Evolutionary conservation across 2,113 vertebrate species (phyloP).

Genomic region (Bubo bubo): DNA sequence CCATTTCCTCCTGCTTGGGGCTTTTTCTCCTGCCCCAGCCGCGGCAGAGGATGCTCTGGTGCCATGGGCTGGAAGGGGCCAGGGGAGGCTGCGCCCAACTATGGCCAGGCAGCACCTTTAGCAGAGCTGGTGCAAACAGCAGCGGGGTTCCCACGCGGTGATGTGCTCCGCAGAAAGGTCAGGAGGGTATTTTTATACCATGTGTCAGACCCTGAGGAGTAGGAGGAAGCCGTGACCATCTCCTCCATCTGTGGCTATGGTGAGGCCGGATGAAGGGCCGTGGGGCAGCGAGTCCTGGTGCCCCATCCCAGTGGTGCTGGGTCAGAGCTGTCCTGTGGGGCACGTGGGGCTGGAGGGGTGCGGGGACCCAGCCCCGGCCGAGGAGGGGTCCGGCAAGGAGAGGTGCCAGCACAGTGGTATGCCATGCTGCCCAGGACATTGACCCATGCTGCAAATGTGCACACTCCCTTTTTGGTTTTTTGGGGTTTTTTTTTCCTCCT

Average conservation of each 20-base stretch:
- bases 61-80: background rate
- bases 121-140: background rate
- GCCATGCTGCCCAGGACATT: background rate
- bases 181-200: background rate
- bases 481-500: background rate
- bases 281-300: accelerated
- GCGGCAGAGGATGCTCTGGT: background rate
- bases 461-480: background rate
- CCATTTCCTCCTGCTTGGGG: accelerated
- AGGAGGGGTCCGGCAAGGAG: background rate
- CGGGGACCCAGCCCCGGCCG: background rate
- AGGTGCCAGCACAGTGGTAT: background rate
- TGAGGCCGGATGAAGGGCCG: background rate
- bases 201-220: background rate
- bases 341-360: too few species aligned
- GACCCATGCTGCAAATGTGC: accelerated
- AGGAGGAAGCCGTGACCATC: background rate
- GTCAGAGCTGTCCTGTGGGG: background rate
- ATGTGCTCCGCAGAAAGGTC: background rate
- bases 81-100: background rate
- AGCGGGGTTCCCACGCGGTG: background rate
- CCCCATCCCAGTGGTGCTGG: accelerated
- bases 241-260: background rate
- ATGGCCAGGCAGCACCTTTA: background rate
- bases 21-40: background rate